These are phyloP conservation scores for Hedychridium roseum DNA, from an alignment of 2,888 invertebrate genomes.

Conservation along the genomic window DNA sequence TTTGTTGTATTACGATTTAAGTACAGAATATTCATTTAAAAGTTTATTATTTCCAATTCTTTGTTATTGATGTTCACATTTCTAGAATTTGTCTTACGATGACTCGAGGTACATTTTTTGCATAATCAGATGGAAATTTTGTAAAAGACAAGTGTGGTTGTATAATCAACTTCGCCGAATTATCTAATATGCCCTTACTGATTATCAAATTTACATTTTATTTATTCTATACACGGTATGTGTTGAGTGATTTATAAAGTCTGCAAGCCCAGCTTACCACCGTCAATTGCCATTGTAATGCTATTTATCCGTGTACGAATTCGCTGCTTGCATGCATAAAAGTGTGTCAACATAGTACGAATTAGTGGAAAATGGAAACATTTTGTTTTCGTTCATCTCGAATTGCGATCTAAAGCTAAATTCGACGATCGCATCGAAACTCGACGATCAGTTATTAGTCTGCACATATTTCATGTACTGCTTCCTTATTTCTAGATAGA, in stretches of 20 bases:
- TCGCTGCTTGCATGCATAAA: slow-evolving; percentile 40
- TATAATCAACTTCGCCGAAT: no score
- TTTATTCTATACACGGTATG: slow-evolving; percentile 35
- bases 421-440: no score
- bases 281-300: slow-evolving; percentile 41
- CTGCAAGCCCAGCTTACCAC: slow-evolving; percentile 47
- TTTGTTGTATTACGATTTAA: no score
- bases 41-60: no score
- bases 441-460: slow-evolving; percentile 26
- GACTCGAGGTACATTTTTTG: no score
- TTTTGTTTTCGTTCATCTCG: no score
- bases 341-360: slow-evolving; percentile 37
- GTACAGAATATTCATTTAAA: no score
- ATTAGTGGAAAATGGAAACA: slow-evolving; percentile 35
- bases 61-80: no score
- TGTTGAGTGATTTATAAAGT: slow-evolving; percentile 38
- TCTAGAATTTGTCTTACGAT: no score
- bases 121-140: no score
- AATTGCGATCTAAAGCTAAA: no score
- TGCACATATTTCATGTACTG: slow-evolving; percentile 25
- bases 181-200: slow-evolving; percentile 19
- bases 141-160: no score
- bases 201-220: slow-evolving; percentile 31
- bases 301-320: slow-evolving; percentile 30
- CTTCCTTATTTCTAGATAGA: slow-evolving; percentile 26